Evolutionary conservation across 2,888 invertebrate genomes (phyloP), one percentile per base, ranked within the genome.

Genomic region (Clitarchus hookeri): DNA sequence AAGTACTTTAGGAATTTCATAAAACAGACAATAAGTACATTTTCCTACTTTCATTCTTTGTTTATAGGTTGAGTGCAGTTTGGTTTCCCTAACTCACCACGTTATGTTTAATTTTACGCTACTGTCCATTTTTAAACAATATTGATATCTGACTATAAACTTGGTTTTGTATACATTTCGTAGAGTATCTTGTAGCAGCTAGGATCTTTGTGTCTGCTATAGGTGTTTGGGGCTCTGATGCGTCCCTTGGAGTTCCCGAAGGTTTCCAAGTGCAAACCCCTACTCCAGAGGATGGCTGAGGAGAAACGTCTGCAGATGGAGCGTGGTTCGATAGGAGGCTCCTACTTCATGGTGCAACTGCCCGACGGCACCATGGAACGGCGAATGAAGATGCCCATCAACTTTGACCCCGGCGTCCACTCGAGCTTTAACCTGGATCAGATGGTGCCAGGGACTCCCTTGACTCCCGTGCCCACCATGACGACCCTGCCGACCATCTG

Each of bases 321-420:
- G 91, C 93, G 97, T 77, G 97, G 97, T 0, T 97, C 97, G 48
- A 96, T 98, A 87, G 96, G 96, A 19, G 97, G 97, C 19, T 97
- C 97, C 0, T 97, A 96, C 91, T 97, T 97, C 91, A 94, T 94
- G 92, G 97, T 98, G 4, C 97, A 98, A 90, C 92, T 97, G 88
- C 97, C 97, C 4, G 98, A 98, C 90, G 98, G 98, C 87, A 96
- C 96, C 25, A 96, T 97, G 96, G 97, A 98, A 91, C 96, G 96
- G 90, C 94, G 97, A 90, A 93, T 96, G 93, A 98, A 98, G 93
- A 95, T 97, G 94, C 97, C 97, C 53, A 93, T 98, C 88, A 98
- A 98, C 92, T 95, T 97, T 88, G 98, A 98, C 92, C 98, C 98
- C 8, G 98, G 98, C 85, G 98, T 98, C 84, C 98, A 98, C 91